These are phyloP conservation scores for Eclectus roratus DNA, from an alignment of 2,113 vertebrate species.

Conservation along the genomic window DNA sequence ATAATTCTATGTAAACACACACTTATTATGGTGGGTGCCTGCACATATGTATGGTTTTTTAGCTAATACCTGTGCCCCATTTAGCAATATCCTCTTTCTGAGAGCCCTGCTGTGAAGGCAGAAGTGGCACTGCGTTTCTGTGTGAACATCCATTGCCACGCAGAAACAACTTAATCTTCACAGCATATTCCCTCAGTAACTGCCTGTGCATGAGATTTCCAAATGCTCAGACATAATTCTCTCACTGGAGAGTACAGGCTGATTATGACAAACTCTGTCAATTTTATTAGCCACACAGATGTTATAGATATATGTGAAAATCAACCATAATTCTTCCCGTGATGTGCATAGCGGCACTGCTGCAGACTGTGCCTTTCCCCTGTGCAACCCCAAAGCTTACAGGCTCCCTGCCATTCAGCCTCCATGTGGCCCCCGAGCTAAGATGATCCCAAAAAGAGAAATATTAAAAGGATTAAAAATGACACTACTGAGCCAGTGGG, in stretches of 20 bases:
- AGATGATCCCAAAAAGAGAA: slow-evolving; percentile 8
- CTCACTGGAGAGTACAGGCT: slow-evolving; percentile 48
- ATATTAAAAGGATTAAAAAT: slow-evolving; percentile 25
- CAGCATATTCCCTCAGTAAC: slow-evolving; percentile 17
- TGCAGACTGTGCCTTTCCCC: background rate
- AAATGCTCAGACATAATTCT: slow-evolving; percentile 46
- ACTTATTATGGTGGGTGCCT: background rate
- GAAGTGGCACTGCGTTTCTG: background rate
- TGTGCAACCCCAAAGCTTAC: background rate
- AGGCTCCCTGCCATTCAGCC: slow-evolving; percentile 38
- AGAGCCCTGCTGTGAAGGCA: background rate
- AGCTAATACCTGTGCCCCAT: background rate
- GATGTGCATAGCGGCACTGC: background rate
- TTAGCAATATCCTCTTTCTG: background rate
- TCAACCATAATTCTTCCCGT: slow-evolving; percentile 42
- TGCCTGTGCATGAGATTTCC: slow-evolving; percentile 39
- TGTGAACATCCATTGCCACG: background rate
- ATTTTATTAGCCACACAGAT: slow-evolving; percentile 67
- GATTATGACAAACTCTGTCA: slow-evolving; percentile 60
- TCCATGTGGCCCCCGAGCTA: background rate
- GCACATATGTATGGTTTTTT: rapidly evolving
- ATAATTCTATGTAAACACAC: background rate
- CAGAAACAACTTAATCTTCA: slow-evolving; percentile 40
- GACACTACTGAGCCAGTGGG: slow-evolving; percentile 15
- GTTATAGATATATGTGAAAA: slow-evolving; percentile 51